Percentiles rank a stretch among this genome's conserved stretches.
These are phyloP conservation scores for Onthophagus sagittarius DNA, from an alignment of 2,888 invertebrate genomes.

Conservation along the genomic window DNA sequence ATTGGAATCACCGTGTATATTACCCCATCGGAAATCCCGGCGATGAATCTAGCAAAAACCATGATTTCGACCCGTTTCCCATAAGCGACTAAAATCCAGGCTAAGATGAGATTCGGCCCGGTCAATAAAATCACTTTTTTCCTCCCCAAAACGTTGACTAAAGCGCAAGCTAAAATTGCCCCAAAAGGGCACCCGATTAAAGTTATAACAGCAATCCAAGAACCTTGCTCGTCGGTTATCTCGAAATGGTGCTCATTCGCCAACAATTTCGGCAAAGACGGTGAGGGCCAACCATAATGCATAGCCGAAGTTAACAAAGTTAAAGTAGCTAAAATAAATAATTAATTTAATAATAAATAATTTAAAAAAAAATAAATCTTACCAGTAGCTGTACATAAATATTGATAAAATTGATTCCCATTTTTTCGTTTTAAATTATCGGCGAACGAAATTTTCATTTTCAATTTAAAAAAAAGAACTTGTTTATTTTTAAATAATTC, in stretches of 20 bases:
- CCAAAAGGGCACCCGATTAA: slow-evolving; percentile 62
- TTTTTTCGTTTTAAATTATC: slow-evolving; percentile 10
- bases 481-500: slow-evolving; percentile 13
- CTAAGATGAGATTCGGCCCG: slow-evolving; percentile 58
- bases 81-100: slow-evolving; percentile 62
- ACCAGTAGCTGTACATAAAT: slow-evolving; percentile 26
- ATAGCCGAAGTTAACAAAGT: slow-evolving; percentile 43
- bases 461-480: background rate
- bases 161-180: slow-evolving; percentile 58
- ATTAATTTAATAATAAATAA: background rate
- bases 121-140: slow-evolving; percentile 61
- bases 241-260: slow-evolving; percentile 44
- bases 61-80: slow-evolving; percentile 56
- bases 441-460: slow-evolving; percentile 17
- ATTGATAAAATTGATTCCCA: slow-evolving; percentile 26
- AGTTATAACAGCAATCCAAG: slow-evolving; percentile 64
- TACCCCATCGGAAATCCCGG: slow-evolving; percentile 56
- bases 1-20: slow-evolving; percentile 52
- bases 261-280: slow-evolving; percentile 54
- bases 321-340: slow-evolving; percentile 41
- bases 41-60: slow-evolving; percentile 52
- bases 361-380: slow-evolving; percentile 13
- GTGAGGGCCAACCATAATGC: slow-evolving; percentile 59
- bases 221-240: slow-evolving; percentile 52
- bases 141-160: slow-evolving; percentile 65